These are phyloP conservation scores for Nixonia krombeini DNA, from an alignment of 1,140 invertebrate species.

Conservation along the genomic window DNA sequence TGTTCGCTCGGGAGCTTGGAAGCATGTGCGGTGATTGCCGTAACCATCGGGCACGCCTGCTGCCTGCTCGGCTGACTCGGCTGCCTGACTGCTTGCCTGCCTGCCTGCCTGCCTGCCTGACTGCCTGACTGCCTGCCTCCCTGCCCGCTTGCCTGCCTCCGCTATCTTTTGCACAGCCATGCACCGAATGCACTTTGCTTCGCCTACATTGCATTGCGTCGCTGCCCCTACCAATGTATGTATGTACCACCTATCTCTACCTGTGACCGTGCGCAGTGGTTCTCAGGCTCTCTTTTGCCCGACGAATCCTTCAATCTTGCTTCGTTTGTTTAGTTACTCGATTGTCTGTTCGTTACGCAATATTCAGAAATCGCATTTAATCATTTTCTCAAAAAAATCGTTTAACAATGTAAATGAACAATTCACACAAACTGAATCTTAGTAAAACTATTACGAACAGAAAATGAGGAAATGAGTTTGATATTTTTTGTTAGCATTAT, in stretches of 20 bases:
- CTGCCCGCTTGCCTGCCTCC: constrained; percentile 18
- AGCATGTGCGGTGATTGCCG: constrained; percentile 50
- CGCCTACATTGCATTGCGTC: constrained; percentile 32
- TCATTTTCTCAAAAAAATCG: too few species aligned
- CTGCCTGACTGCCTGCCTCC: constrained; percentile 28
- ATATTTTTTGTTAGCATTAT: too few species aligned
- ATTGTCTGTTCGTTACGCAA: too few species aligned
- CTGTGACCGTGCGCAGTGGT: constrained; percentile 20
- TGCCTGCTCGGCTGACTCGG: constrained; percentile 27
- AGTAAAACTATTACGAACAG: too few species aligned
- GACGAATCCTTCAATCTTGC: too few species aligned
- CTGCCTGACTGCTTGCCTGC: constrained; percentile 15
- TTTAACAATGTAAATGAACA: too few species aligned
- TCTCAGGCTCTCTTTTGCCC: constrained; percentile 5
- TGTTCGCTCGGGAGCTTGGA: constrained; percentile 46
- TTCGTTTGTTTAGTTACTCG: too few species aligned
- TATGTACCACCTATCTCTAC: constrained; percentile 32
- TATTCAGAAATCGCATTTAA: too few species aligned
- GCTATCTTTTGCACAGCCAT: constrained; percentile 45
- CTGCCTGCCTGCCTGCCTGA: constrained; percentile 19
- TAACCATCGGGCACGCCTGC: constrained; percentile 42
- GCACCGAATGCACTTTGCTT: constrained; percentile 49
- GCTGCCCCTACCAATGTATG: constrained; percentile 31
- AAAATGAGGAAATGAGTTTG: too few species aligned
- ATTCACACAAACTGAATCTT: too few species aligned